phyloP scores from a whole-genome alignment of 2,113 vertebrate species.

The Cnemophilus loriae region DNA sequence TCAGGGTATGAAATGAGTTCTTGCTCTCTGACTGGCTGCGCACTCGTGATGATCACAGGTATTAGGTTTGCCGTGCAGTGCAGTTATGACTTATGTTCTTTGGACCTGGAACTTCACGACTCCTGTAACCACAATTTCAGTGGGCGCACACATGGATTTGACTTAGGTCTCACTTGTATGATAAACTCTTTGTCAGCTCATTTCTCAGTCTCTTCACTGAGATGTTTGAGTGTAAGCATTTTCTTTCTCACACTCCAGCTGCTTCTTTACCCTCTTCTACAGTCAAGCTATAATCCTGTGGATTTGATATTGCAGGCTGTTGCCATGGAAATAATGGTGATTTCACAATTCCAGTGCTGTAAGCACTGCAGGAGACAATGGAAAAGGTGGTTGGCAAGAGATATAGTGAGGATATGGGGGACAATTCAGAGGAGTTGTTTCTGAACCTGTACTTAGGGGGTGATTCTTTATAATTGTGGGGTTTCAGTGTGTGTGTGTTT shows the following conservation, averaged over 20 bases:
- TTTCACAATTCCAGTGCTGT: conserved; percentile 40
- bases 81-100: neutral
- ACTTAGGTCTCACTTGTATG: neutral
- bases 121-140: neutral
- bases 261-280: conserved; percentile 40
- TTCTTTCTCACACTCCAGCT: conserved; percentile 43
- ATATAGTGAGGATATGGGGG: neutral
- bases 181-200: neutral
- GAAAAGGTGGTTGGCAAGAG: conserved; percentile 17
- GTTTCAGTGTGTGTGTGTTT: neutral
- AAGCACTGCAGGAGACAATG: conserved; percentile 18
- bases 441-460: neutral
- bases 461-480: neutral
- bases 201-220: conserved; percentile 15
- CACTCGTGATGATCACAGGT: neutral
- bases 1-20: neutral
- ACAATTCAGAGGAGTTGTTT: neutral
- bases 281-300: conserved; percentile 55
- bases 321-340: conserved; percentile 69
- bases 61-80: neutral
- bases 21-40: neutral
- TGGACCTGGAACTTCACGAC: neutral
- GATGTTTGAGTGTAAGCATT: conserved; percentile 33
- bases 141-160: neutral
- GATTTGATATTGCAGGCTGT: conserved; percentile 56